Percentiles rank a stretch among this genome's conserved stretches.
phyloP scores from a whole-genome alignment of 2,888 invertebrate species.

The Holacanthella duospinosa region DNA sequence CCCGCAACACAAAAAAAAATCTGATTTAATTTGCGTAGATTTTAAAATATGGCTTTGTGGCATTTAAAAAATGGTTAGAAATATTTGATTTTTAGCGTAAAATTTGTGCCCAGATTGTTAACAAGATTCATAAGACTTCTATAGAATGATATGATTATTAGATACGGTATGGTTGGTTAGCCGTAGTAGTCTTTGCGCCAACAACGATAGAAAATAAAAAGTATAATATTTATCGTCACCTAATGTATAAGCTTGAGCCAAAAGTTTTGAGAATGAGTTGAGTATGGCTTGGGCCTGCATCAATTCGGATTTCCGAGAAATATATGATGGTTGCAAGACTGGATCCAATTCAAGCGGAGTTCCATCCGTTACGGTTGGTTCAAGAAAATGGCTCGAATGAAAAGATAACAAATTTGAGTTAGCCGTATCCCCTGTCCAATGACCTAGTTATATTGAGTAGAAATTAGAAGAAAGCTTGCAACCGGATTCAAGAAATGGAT shows the following conservation, averaged over 20 bases:
- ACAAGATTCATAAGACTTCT: too few relatives aligned
- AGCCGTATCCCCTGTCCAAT: conserved; percentile 69
- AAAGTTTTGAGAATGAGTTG: conserved; percentile 67
- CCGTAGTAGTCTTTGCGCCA: too few relatives aligned
- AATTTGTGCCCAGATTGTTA: too few relatives aligned
- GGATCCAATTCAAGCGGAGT: conserved; percentile 41
- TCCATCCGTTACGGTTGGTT: conserved; percentile 23
- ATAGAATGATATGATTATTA: background rate
- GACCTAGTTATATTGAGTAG: too few relatives aligned
- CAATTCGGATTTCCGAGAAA: conserved; percentile 44
- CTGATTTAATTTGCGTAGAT: too few relatives aligned
- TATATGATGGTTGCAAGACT: conserved; percentile 21
- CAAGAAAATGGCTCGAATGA: conserved; percentile 55
- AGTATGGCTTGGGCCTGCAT: conserved; percentile 64
- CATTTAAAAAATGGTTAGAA: too few relatives aligned
- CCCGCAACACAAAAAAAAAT: too few relatives aligned
- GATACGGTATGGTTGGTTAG: too few relatives aligned
- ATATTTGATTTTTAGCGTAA: too few relatives aligned
- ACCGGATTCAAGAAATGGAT: too few relatives aligned
- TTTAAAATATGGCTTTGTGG: too few relatives aligned
- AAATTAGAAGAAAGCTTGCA: too few relatives aligned
- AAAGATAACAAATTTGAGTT: conserved; percentile 69
- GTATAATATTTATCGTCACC: conserved; percentile 42
- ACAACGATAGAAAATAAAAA: conserved; percentile 4
- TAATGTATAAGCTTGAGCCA: conserved; percentile 66